Base-by-base conservation (phyloP, 2,888 invertebrate genomes). In the Cylloceria caligata region DNA sequence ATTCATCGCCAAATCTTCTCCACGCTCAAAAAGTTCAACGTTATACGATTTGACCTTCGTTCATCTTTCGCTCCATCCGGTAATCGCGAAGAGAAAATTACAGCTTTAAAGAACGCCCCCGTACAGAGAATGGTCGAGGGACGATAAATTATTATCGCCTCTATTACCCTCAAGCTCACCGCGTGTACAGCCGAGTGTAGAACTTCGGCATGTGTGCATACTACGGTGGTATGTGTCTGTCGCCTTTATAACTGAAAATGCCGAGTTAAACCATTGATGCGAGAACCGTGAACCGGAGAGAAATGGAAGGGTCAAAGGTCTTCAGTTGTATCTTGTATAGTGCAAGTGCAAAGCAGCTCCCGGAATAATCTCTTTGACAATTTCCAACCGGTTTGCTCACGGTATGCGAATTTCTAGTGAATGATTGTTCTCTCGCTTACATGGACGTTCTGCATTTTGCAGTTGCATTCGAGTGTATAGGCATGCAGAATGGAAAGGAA, bases 351-450 rank as follows among this genome's bases (percentile, higher is more conserved):
- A 24, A 42, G 27, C 57, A 11, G n/a, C 24, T 42, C 42, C 11
- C 27, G 71, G 27, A 71, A 71, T 71, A 71, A 71, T 71, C 71
- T 57, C 57, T 42, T 45, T 42, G 71, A 57, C 57, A 71, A 71
- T 71, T 45, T 71, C 55, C 16, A 57, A 27, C 71, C 11, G 42
- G n/a, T 42, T 69, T 16, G 6, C 24, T 34, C 30, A n/a, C 24
- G 36, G 36, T 19, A 45, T 27, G 6, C 47, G 19, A 9, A n/a
- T 67, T 49, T 67, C 47, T 13, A 34, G 30, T 11, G 19, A 47
- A 30, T 34, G 16, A 67, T 67, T 11, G 47, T n/a, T n/a, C n/a
- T 67, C 47, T 47, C 47, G 67, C 19, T 67, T 30, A 24, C 67
- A 19, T 5, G 34, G 34, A 67, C 34, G 49, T 34, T 49, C 27